These are phyloP conservation scores for Epizoanthus ramosus DNA, from an alignment of 92 coral and sea anemone genomes.

Conservation along the genomic window DNA sequence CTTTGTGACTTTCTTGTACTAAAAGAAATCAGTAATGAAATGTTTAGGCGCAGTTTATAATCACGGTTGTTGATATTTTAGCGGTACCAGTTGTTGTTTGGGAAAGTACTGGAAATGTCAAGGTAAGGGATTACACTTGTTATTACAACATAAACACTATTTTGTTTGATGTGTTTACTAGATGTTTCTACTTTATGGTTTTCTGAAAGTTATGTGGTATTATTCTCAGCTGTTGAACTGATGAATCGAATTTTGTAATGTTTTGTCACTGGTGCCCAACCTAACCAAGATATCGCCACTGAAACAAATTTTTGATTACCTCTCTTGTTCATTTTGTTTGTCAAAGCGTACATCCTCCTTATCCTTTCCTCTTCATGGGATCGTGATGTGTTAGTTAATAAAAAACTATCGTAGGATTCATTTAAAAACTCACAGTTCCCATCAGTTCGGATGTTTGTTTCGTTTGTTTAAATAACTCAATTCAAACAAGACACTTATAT, in stretches of 20 bases:
- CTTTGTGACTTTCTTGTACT: background rate
- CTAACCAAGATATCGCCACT: no score
- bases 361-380: background rate
- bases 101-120: conserved; percentile 6
- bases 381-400: background rate
- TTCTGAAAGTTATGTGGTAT: background rate
- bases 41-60: background rate
- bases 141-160: conserved; percentile 23
- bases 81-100: conserved; percentile 38
- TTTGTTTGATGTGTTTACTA: conserved; percentile 21
- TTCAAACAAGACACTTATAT: background rate
- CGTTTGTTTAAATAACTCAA: background rate
- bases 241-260: no score
- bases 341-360: background rate
- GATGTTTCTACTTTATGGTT: background rate
- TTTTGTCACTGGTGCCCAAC: no score
- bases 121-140: conserved; percentile 29
- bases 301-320: no score
- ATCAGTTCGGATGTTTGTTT: no score
- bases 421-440: no score
- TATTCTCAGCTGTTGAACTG: background rate
- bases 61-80: background rate
- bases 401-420: no score
- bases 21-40: background rate
- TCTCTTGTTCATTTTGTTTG: background rate